phyloP scores from a whole-genome alignment of 2,797 vertebrate species.

The Darevskia mixta region DNA sequence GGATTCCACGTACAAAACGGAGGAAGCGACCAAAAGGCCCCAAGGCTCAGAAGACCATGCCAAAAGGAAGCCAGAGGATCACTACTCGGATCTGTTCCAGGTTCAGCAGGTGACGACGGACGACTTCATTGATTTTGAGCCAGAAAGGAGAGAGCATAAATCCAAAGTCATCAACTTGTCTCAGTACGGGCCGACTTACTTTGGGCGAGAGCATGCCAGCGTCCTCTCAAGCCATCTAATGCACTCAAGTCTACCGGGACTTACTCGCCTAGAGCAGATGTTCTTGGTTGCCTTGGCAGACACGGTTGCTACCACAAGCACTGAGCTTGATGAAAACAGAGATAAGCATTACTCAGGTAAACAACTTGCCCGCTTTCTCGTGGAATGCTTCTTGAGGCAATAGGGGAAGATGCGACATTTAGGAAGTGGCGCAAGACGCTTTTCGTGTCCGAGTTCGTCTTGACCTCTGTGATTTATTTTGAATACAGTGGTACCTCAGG shows the following conservation, averaged over 20 bases:
- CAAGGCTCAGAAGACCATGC: slow-evolving; percentile 81
- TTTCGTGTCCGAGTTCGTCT: background rate
- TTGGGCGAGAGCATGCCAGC: slow-evolving; percentile 95
- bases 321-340: slow-evolving; percentile 89
- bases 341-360: slow-evolving; percentile 94
- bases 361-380: slow-evolving; percentile 4
- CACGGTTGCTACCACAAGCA: slow-evolving; percentile 95
- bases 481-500: too few relatives aligned
- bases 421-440: background rate
- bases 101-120: slow-evolving; percentile 90
- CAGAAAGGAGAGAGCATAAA: slow-evolving; percentile 93
- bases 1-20: slow-evolving; percentile 88
- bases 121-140: slow-evolving; percentile 93
- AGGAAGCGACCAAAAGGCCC: slow-evolving; percentile 84
- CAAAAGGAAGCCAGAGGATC: slow-evolving; percentile 86
- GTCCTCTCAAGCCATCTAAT: slow-evolving; percentile 98
- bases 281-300: slow-evolving; percentile 97
- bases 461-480: background rate
- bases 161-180: slow-evolving; percentile 97
- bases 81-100: slow-evolving; percentile 95
- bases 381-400: background rate
- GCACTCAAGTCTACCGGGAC: slow-evolving; percentile 97
- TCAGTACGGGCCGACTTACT: slow-evolving; percentile 95
- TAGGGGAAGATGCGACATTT: background rate
- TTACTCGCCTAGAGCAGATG: slow-evolving; percentile 98